These are phyloP conservation scores for Anhinga rufa DNA, from an alignment of 2,113 vertebrate species.

Conservation along the genomic window DNA sequence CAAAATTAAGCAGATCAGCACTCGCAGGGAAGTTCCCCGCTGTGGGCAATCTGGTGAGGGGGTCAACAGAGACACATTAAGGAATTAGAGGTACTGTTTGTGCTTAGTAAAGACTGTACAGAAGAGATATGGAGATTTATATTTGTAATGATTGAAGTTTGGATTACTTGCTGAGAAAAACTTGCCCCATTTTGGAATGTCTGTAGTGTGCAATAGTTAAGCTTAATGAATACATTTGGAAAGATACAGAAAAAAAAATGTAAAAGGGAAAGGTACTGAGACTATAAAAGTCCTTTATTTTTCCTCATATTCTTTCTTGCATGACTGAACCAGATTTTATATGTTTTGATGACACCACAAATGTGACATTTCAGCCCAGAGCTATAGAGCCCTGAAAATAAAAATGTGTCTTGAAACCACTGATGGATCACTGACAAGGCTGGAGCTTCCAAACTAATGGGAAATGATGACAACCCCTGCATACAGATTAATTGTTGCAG, in stretches of 20 bases:
- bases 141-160: not conserved
- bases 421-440: conserved; percentile 11
- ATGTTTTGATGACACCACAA: not conserved
- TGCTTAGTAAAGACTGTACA: not conserved
- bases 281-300: not conserved
- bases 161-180: not conserved
- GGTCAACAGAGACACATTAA: not conserved
- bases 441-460: not conserved
- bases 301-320: not conserved
- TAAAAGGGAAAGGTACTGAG: not conserved
- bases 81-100: not conserved
- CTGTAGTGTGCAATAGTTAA: not conserved
- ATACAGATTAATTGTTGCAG: not conserved
- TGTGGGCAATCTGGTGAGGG: not conserved
- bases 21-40: not conserved
- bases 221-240: not conserved
- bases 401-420: not conserved
- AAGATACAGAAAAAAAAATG: not conserved
- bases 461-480: not conserved
- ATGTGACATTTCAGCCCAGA: conserved; percentile 22
- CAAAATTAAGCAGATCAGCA: not conserved
- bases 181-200: not conserved
- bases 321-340: not conserved
- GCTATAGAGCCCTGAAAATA: conserved; percentile 2
- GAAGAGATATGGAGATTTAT: not conserved